phyloP scores from a whole-genome alignment of 92 coral and sea anemone species.

The Muricea muricata region DNA sequence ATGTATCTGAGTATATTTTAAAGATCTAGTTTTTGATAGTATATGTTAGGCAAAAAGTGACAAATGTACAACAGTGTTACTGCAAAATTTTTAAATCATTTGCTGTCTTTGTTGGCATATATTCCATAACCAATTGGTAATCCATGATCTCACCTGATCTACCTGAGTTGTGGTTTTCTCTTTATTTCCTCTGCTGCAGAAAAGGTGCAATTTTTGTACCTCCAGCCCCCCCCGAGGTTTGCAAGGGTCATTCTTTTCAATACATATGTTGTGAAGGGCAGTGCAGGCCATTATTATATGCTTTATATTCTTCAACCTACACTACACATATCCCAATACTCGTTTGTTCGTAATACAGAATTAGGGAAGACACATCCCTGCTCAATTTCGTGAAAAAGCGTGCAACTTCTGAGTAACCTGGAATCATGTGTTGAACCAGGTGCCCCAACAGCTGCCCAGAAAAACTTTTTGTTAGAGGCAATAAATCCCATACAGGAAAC shows the following conservation, averaged over 20 bases:
- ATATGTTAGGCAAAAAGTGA: too few relatives aligned
- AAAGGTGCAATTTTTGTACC: slow-evolving; percentile 47
- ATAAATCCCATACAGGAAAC: slow-evolving; percentile 74
- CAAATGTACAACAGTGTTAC: too few relatives aligned
- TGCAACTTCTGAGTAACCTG: slow-evolving; percentile 54
- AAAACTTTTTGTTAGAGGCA: slow-evolving; percentile 70
- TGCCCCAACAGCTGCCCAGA: slow-evolving; percentile 74
- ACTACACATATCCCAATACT: slow-evolving; percentile 69
- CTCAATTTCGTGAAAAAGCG: slow-evolving; percentile 67
- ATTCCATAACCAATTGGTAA: slow-evolving; percentile 71
- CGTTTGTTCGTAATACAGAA: slow-evolving; percentile 40
- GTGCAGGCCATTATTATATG: too few relatives aligned
- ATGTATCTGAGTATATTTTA: too few relatives aligned
- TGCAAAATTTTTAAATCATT: too few relatives aligned
- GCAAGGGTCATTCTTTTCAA: slow-evolving; percentile 65
- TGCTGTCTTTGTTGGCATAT: too few relatives aligned
- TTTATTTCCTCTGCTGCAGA: slow-evolving; percentile 45
- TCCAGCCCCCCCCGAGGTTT: slow-evolving; percentile 49
- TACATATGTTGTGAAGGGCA: slow-evolving; percentile 42
- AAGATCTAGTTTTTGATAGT: too few relatives aligned
- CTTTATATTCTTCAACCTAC: too few relatives aligned
- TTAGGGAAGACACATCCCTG: slow-evolving; percentile 63
- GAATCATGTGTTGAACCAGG: slow-evolving; percentile 75
- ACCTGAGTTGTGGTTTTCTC: slow-evolving; percentile 51
- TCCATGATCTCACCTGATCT: slow-evolving; percentile 60